Conservation (phyloP, 2,888 invertebrate genomes). For the Dromius quadrimaculatus region DNA sequence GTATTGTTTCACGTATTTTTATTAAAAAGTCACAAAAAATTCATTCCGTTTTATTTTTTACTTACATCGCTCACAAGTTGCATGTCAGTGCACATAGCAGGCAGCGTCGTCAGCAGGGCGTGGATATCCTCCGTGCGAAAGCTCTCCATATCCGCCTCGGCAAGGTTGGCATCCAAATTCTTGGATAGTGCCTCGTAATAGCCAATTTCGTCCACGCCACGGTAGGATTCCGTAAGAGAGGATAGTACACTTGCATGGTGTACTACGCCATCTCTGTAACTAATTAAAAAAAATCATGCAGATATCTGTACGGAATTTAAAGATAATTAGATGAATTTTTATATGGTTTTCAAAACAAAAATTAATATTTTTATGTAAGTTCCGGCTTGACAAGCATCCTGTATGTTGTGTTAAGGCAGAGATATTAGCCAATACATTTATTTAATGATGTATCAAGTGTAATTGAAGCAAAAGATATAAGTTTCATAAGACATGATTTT, state of each 20-base stretch:
- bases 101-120: conserved; percentile 83
- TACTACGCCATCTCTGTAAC: conserved; percentile 83
- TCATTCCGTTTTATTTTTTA: not conserved
- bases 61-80: conserved; percentile 59
- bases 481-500: too few relatives aligned
- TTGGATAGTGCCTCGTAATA: conserved; percentile 89
- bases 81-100: conserved; percentile 73
- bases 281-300: too few relatives aligned
- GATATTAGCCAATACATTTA: too few relatives aligned
- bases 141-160: conserved; percentile 95
- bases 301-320: too few relatives aligned
- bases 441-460: too few relatives aligned
- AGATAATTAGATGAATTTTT: too few relatives aligned
- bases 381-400: too few relatives aligned
- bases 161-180: conserved; percentile 92
- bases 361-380: too few relatives aligned
- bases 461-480: too few relatives aligned
- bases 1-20: not conserved
- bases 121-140: conserved; percentile 93
- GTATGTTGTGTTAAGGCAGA: too few relatives aligned
- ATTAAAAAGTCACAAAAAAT: not conserved
- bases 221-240: conserved; percentile 85
- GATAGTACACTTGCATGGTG: conserved; percentile 85
- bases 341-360: too few relatives aligned
- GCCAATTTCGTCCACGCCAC: conserved; percentile 71